Percentiles rank a stretch among this genome's conserved stretches.
These are phyloP conservation scores for Gibbula magus DNA, from an alignment of 2,888 invertebrate species.

Conservation along the genomic window DNA sequence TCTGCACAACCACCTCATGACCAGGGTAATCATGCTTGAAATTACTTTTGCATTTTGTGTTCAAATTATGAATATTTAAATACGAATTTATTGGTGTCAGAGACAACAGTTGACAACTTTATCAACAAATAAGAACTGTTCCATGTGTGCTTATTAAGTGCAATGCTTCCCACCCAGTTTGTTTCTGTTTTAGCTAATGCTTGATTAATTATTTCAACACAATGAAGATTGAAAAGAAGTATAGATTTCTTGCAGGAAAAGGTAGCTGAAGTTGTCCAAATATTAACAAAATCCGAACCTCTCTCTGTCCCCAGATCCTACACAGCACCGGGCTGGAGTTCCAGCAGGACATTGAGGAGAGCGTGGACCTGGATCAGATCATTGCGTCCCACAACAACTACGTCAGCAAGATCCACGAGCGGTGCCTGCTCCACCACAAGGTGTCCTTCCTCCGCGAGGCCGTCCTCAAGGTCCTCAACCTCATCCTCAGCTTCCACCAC, in stretches of 20 bases:
- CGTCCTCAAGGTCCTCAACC: conserved; percentile 68
- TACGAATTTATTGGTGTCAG: too few species aligned
- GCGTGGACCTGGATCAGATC: conserved; percentile 69
- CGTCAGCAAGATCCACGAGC: conserved; percentile 65
- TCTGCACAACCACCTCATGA: conserved; percentile 75
- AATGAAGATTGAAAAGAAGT: too few species aligned
- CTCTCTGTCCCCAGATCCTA: conserved; percentile 59
- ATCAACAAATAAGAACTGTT: too few species aligned
- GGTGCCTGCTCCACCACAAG: conserved; percentile 70
- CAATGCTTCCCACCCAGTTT: too few species aligned
- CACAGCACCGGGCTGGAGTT: conserved; percentile 72
- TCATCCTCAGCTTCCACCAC: conserved; percentile 62
- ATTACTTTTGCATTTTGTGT: too few species aligned
- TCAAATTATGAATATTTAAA: too few species aligned
- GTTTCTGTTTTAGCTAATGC: too few species aligned
- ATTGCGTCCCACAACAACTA: conserved; percentile 66
- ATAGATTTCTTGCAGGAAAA: too few species aligned
- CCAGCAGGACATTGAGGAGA: conserved; percentile 58
- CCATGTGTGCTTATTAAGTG: too few species aligned
- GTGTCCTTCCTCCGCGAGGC: conserved; percentile 66
- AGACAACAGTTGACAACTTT: too few species aligned
- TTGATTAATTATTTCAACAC: too few species aligned
- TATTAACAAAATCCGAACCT: background rate
- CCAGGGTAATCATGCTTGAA: conserved; percentile 58
- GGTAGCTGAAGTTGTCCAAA: background rate